Percentiles rank a stretch among this genome's conserved stretches.
Conservation (phyloP, 1,140 invertebrate species). For the Papilio polytes region DNA sequence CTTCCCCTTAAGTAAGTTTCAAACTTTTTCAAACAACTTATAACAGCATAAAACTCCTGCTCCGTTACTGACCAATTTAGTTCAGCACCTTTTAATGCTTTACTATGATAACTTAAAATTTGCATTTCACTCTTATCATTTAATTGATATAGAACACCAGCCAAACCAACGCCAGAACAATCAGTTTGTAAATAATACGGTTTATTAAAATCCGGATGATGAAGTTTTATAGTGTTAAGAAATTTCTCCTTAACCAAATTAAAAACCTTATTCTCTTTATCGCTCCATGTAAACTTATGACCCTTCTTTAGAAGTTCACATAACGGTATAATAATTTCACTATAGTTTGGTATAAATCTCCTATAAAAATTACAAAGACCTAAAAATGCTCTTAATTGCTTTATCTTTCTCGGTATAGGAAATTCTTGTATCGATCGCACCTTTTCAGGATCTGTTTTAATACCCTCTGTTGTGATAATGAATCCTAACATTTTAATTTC, state of each 20-base stretch:
- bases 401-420: slow-evolving; percentile 41
- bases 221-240: slow-evolving; percentile 47
- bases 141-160: slow-evolving; percentile 42
- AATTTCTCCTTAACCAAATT: slow-evolving; percentile 44
- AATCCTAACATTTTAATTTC: slow-evolving; percentile 56
- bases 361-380: slow-evolving; percentile 68
- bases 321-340: slow-evolving; percentile 47
- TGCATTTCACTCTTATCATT: slow-evolving; percentile 35
- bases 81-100: slow-evolving; percentile 39
- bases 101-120: background rate
- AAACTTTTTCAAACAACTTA: slow-evolving; percentile 59
- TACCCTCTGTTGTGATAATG: slow-evolving; percentile 58
- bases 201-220: slow-evolving; percentile 49
- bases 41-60: slow-evolving; percentile 61
- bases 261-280: slow-evolving; percentile 40
- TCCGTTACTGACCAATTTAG: slow-evolving; percentile 57
- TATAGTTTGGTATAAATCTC: slow-evolving; percentile 55
- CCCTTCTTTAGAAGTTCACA: slow-evolving; percentile 54
- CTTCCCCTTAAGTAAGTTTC: slow-evolving; percentile 51
- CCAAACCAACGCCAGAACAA: slow-evolving; percentile 50
- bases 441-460: slow-evolving; percentile 59
- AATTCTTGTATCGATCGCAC: slow-evolving; percentile 48
- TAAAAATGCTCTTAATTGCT: slow-evolving; percentile 64
- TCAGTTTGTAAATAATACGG: slow-evolving; percentile 59
- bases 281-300: slow-evolving; percentile 39